Percentiles rank a stretch among this genome's conserved stretches.
Conservation (phyloP, 2,888 invertebrate species). For the Tromatobia lineatoria region DNA sequence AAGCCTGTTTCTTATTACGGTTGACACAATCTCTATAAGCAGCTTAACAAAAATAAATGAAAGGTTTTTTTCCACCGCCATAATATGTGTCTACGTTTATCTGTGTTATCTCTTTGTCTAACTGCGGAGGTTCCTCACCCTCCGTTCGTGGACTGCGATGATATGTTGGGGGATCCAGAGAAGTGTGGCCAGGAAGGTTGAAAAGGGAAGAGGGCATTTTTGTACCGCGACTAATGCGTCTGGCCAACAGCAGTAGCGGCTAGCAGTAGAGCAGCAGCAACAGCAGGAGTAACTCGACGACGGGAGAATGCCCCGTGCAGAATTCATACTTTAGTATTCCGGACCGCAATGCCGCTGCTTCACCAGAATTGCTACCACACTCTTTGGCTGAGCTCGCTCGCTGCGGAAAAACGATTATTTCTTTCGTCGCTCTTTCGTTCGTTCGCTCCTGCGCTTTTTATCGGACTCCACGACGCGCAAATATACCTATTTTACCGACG, state of each 20-base stretch:
- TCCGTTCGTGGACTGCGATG: slow-evolving; percentile 46
- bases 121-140: slow-evolving; percentile 5
- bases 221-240: slow-evolving; percentile 70
- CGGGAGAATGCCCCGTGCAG: slow-evolving; percentile 65
- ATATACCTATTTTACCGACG: slow-evolving; percentile 53
- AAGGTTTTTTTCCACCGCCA: not conserved
- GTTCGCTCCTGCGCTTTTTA: slow-evolving; percentile 54
- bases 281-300: slow-evolving; percentile 64
- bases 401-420: slow-evolving; percentile 66
- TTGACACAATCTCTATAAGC: no score
- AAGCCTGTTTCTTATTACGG: no score
- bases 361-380: slow-evolving; percentile 43
- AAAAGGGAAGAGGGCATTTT: slow-evolving; percentile 67
- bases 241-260: slow-evolving; percentile 37
- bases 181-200: slow-evolving; percentile 53
- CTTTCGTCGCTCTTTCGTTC: slow-evolving; percentile 55
- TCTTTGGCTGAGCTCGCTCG: slow-evolving; percentile 44
- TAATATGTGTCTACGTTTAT: not conserved
- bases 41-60: no score
- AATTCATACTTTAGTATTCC: slow-evolving; percentile 68
- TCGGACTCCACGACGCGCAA: slow-evolving; percentile 47
- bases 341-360: slow-evolving; percentile 54
- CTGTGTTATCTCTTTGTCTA: slow-evolving; percentile 8
- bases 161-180: slow-evolving; percentile 54
- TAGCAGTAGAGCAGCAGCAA: not conserved